These are phyloP conservation scores for Lepidotrigona ventralis DNA, from an alignment of 1,140 invertebrate species.

Conservation along the genomic window DNA sequence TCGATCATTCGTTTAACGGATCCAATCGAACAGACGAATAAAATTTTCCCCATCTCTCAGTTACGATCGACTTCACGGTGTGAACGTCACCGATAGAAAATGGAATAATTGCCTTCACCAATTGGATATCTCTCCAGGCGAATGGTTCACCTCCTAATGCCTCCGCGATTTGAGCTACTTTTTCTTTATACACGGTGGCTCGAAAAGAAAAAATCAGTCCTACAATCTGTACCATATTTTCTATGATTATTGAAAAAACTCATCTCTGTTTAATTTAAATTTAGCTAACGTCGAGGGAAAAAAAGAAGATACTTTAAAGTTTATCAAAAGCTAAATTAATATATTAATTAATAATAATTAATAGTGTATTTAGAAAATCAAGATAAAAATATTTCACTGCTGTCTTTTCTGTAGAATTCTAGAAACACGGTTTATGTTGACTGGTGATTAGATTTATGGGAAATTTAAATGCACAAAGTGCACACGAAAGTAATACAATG, in stretches of 20 bases:
- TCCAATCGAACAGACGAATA: not conserved
- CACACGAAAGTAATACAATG: no score
- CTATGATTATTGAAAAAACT: not conserved
- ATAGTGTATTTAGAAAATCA: no score
- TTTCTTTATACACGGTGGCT: not conserved
- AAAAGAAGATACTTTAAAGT: no score
- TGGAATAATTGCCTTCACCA: not conserved
- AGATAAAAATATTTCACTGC: not conserved
- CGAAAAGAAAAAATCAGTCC: not conserved
- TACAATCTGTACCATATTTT: not conserved
- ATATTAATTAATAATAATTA: no score
- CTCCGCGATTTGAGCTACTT: not conserved
- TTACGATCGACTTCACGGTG: not conserved
- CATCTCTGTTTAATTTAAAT: not conserved
- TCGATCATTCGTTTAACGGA: constrained; percentile 6
- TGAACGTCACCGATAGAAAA: not conserved
- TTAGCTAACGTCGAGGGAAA: not conserved
- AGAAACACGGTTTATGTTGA: no score
- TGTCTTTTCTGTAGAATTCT: no score
- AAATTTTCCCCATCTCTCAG: not conserved
- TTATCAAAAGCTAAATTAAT: no score
- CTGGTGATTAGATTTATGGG: no score
- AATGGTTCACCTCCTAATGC: not conserved
- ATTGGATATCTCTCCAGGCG: not conserved
- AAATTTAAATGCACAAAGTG: no score